phyloP scores from a whole-genome alignment of 2,888 invertebrate genomes.

The Amblyteles armatorius region DNA sequence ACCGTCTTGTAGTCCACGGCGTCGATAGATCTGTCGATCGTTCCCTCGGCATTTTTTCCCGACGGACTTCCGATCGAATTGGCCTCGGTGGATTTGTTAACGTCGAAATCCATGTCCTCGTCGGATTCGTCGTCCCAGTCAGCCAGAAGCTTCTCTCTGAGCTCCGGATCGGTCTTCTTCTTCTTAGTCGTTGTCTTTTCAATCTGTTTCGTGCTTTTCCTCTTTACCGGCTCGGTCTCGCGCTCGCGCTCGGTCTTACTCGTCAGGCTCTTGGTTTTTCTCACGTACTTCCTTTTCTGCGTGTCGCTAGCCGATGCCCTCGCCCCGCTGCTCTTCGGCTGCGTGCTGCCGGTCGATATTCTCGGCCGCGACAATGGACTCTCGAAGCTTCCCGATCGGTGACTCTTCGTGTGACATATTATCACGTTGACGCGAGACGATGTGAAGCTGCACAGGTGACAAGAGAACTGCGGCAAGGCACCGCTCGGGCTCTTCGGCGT shows the following conservation, averaged over 20 bases:
- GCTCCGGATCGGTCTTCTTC: constrained; percentile 87
- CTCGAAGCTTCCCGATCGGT: constrained; percentile 85
- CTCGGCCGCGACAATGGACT: constrained; percentile 73
- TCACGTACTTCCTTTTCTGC: constrained; percentile 84
- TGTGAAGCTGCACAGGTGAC: constrained; percentile 88
- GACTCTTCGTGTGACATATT: constrained; percentile 90
- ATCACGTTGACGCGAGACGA: constrained; percentile 90
- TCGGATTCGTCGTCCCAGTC: constrained; percentile 91
- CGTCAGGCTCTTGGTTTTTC: constrained; percentile 82
- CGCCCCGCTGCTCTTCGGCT: constrained; percentile 66
- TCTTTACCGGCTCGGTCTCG: constrained; percentile 77
- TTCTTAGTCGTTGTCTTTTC: constrained; percentile 83
- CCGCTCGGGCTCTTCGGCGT: constrained; percentile 72
- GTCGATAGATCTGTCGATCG: constrained; percentile 40
- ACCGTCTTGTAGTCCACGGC: constrained; percentile 42
- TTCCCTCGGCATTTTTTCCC: constrained; percentile 41
- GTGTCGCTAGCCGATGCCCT: constrained; percentile 60
- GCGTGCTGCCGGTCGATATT: constrained; percentile 55
- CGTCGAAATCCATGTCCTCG: constrained; percentile 81
- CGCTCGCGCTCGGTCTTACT: constrained; percentile 81
- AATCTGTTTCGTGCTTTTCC: constrained; percentile 78
- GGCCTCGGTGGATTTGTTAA: constrained; percentile 72
- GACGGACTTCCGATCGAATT: constrained; percentile 58
- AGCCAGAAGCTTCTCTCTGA: constrained; percentile 89
- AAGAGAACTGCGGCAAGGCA: constrained; percentile 85